Percentiles rank a stretch among this genome's conserved stretches.
Conservation (phyloP, 2,113 vertebrate genomes). For the Paracanthobrama guichenoti region DNA sequence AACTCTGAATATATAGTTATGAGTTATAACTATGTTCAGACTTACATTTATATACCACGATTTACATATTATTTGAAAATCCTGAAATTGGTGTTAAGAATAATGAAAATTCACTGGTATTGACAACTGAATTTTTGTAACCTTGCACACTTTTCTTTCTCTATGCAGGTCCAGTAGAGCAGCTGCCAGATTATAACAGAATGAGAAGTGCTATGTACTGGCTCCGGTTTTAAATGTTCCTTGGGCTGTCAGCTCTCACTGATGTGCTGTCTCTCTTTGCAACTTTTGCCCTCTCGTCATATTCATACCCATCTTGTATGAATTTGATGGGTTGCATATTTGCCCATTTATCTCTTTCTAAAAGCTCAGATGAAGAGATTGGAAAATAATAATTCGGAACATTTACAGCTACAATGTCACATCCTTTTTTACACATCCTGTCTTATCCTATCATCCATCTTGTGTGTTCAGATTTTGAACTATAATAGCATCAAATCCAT, state of each 20-base stretch:
- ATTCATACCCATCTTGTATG: slow-evolving; percentile 1
- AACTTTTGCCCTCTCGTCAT: slow-evolving; percentile 31
- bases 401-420: slow-evolving; percentile 29
- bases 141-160: slow-evolving; percentile 41
- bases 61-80: too few species aligned
- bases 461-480: background rate
- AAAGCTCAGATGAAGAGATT: background rate
- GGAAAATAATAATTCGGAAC: background rate
- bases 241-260: slow-evolving; percentile 40
- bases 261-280: slow-evolving; percentile 41
- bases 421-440: background rate
- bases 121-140: background rate
- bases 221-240: slow-evolving; percentile 83
- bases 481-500: background rate
- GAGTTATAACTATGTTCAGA: too few species aligned
- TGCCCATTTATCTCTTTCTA: background rate
- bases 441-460: background rate
- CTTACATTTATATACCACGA: too few species aligned
- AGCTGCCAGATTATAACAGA: slow-evolving; percentile 94
- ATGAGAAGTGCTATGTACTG: slow-evolving; percentile 94
- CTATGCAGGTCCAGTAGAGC: slow-evolving; percentile 86
- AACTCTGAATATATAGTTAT: too few species aligned
- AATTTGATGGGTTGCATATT: background rate
- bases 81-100: too few species aligned
- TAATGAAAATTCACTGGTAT: background rate